Conservation (phyloP, 2,113 vertebrate species). For the Anseranas semipalmata region DNA sequence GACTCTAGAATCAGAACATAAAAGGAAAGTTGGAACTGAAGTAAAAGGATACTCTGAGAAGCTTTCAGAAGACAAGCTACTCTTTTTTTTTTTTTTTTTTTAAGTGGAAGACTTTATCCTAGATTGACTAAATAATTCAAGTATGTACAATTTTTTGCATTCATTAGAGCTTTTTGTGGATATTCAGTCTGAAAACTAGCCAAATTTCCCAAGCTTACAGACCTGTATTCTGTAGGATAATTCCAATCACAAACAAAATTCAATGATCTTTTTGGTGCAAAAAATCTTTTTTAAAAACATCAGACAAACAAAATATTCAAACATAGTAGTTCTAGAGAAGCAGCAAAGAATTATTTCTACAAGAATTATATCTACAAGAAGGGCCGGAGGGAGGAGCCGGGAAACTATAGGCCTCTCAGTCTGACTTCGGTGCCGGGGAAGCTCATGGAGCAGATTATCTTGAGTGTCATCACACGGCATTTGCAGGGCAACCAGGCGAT, state of each 20-base stretch:
- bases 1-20: background rate
- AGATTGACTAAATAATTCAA: background rate
- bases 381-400: no score
- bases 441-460: no score
- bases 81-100: background rate
- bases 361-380: no score
- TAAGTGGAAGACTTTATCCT: background rate
- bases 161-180: background rate
- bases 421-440: no score
- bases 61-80: background rate
- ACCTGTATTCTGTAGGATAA: background rate
- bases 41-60: background rate
- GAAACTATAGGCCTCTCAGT: no score
- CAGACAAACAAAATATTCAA: background rate
- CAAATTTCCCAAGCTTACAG: background rate
- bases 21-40: background rate
- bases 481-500: no score
- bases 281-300: background rate
- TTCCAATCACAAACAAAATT: background rate
- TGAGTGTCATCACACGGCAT: no score
- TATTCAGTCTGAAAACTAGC: background rate
- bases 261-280: background rate
- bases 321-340: background rate
- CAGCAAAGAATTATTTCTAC: background rate
- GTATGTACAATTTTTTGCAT: background rate